These are phyloP conservation scores for Pan paniscus DNA, from an alignment of 2,113 vertebrate species.

Conservation along the genomic window DNA sequence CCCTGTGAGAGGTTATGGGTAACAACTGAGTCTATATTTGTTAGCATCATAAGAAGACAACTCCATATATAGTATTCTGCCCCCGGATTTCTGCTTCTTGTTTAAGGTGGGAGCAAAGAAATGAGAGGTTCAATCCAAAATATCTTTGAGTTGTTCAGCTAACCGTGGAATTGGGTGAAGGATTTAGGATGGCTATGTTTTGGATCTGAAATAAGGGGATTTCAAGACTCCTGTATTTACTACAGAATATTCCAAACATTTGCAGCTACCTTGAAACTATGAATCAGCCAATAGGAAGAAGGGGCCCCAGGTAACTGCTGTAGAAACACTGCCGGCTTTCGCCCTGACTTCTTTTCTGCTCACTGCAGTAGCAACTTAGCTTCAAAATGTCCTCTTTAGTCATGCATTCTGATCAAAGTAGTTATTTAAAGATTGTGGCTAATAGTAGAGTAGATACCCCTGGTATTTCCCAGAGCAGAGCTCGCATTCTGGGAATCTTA, in stretches of 20 bases:
- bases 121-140: background rate
- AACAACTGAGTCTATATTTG: conserved; percentile 1
- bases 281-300: background rate
- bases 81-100: conserved; percentile 1
- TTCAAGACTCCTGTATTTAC: background rate
- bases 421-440: conserved; percentile 61
- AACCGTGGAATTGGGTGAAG: background rate
- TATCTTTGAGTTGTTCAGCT: background rate
- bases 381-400: conserved; percentile 14
- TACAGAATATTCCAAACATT: background rate
- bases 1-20: conserved; percentile 1
- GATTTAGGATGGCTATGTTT: background rate
- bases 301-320: background rate
- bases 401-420: conserved; percentile 12
- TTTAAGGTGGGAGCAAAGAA: background rate
- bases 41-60: background rate
- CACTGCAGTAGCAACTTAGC: background rate
- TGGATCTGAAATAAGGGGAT: background rate
- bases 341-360: background rate
- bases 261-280: background rate
- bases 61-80: background rate
- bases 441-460: conserved; percentile 38
- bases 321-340: background rate
- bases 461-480: conserved; percentile 46
- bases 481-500: conserved; percentile 58